Percentiles rank a stretch among this genome's conserved stretches.
These are phyloP conservation scores for Odontamblyopus lacepedii DNA, from an alignment of 2,797 vertebrate species.

Conservation along the genomic window DNA sequence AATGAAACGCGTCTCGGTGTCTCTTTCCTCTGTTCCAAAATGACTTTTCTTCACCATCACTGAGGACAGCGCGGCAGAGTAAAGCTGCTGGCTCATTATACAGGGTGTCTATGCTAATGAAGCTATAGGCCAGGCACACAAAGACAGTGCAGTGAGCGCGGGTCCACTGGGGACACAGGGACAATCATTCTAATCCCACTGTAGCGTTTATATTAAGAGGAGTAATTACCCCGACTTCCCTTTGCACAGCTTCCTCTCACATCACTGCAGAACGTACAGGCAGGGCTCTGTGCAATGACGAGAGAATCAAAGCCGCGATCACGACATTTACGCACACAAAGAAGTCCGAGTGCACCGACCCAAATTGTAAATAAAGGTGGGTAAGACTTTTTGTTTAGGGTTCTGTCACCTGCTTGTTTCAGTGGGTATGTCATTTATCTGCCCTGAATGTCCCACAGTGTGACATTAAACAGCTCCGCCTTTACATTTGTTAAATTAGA, in stretches of 20 bases:
- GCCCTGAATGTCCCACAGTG: no score
- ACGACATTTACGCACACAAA: no score
- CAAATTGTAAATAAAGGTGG: no score
- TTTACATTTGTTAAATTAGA: no score
- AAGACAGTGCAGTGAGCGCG: constrained; percentile 3
- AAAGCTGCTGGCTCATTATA: background rate
- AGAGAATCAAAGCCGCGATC: background rate
- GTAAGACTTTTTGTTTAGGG: no score
- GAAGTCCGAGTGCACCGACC: no score
- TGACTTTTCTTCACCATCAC: background rate
- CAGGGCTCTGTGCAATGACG: constrained; percentile 15
- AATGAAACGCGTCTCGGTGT: background rate
- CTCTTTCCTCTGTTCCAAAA: background rate
- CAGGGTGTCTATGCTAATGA: background rate
- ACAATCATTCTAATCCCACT: constrained; percentile 44
- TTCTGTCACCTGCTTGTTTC: no score
- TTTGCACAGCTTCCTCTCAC: constrained; percentile 26
- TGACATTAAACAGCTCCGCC: no score
- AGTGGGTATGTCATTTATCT: no score
- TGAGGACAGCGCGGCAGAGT: background rate
- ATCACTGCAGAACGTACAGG: constrained; percentile 17
- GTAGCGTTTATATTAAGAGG: constrained; percentile 50
- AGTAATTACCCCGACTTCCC: constrained; percentile 48
- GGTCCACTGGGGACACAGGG: constrained; percentile 17
- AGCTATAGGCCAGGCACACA: background rate